Base-by-base conservation (phyloP, 2,888 invertebrate genomes). In the Dicycla oo region DNA sequence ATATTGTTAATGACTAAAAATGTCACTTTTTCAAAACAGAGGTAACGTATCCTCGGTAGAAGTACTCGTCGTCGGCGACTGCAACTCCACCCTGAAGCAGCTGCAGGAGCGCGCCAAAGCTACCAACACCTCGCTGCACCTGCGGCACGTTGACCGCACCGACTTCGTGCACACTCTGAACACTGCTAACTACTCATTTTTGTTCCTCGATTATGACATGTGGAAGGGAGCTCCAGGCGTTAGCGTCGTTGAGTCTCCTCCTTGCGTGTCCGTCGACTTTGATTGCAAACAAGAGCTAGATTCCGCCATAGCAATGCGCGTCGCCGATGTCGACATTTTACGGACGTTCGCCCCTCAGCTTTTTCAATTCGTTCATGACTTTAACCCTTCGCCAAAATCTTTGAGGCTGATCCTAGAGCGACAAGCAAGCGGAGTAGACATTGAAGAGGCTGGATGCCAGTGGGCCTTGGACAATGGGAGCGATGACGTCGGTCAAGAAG, bases 141-240 rank as follows among this genome's bases (percentile, higher is more conserved):
- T 34, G n/a, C 51, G 0, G 13, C 2, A 0, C 18, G 47, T 63
- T 0, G 3, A 15, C 11, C 80, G 83, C 43, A 1, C 30, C 20
- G 38, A 34, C 3, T 51, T 81, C 23, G 0, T 68, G 40, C 18
- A 1, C 57, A 18, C 15, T 0, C 8, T 79, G 34, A 18, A 43
- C 1, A 18, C 26, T 34, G 56, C 56, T 7, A 62, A 78, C 40
- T 45, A 47, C 40, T 85, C 85, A 10, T 80, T 85, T 38, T 56
- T 85, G 23, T 85, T 82, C 43, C 20, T 85, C 3, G 85, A 86
- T 49, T 86, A 72, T 26, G 84, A 86, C 47, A 78, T 86, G 38
- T 86, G 86, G 86, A 0, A 43, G 1, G 53, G 11, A 10, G 26
- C 15, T 3, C 5, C 26, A 1, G 11, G n/a, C n/a, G 69, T 85